Percentiles rank a stretch among this genome's conserved stretches.
Conservation (phyloP, 2,113 vertebrate species). For the Pleuronectes platessa region DNA sequence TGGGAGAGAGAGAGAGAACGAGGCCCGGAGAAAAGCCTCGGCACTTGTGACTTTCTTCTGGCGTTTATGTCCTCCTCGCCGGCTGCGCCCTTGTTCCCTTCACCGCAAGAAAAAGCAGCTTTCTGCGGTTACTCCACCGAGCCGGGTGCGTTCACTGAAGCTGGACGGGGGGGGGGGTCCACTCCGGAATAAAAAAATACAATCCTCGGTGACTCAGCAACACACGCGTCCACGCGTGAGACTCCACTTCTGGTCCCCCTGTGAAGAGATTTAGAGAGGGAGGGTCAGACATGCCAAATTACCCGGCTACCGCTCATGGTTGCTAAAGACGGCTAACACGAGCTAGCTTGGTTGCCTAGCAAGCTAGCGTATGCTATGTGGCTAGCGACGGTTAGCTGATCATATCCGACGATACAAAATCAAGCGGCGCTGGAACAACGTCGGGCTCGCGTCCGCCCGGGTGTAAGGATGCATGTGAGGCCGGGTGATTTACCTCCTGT, state of each 20-base stretch:
- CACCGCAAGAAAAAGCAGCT: slow-evolving; percentile 56
- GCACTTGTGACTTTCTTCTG: slow-evolving; percentile 60
- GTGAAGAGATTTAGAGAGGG: slow-evolving; percentile 74
- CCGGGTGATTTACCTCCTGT: slow-evolving; percentile 59
- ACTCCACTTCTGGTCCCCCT: slow-evolving; percentile 75
- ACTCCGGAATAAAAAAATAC: slow-evolving; percentile 9
- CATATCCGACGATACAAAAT: slow-evolving; percentile 4
- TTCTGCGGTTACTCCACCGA: slow-evolving; percentile 66
- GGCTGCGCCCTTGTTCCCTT: slow-evolving; percentile 75
- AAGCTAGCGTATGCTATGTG: slow-evolving; percentile 60
- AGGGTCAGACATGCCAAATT: slow-evolving; percentile 75
- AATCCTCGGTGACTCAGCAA: slow-evolving; percentile 60
- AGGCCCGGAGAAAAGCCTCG: slow-evolving; percentile 58
- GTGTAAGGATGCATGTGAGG: neutral
- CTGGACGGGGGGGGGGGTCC: slow-evolving; percentile 4
- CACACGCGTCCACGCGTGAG: slow-evolving; percentile 58
- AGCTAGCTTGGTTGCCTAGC: slow-evolving; percentile 58
- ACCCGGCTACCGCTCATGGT: slow-evolving; percentile 65
- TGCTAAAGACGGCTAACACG: slow-evolving; percentile 64
- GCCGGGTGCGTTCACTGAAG: slow-evolving; percentile 36
- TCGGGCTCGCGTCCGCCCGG: neutral
- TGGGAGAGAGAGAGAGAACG: neutral
- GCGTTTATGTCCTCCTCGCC: slow-evolving; percentile 59
- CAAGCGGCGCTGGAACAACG: neutral
- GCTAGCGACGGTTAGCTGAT: slow-evolving; percentile 63